These are phyloP conservation scores for Scopus umbretta DNA, from an alignment of 2,113 vertebrate species.

Conservation along the genomic window DNA sequence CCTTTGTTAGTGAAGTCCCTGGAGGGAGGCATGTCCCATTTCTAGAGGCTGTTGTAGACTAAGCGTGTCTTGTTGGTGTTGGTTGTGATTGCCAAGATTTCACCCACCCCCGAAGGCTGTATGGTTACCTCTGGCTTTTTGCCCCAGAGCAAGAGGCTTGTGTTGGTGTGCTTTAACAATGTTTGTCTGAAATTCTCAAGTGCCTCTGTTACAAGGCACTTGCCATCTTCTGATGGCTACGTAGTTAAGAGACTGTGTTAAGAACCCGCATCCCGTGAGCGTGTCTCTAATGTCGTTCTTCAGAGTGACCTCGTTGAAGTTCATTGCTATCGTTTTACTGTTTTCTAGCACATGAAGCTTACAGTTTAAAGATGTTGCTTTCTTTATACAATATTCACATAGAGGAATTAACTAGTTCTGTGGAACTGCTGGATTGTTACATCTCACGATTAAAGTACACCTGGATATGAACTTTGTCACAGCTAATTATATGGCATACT, in stretches of 20 bases:
- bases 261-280: rapidly evolving
- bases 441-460: background rate
- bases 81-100: background rate
- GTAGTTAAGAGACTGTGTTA: background rate
- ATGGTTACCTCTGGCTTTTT: background rate
- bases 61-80: background rate
- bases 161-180: background rate
- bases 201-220: background rate
- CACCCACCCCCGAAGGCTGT: background rate
- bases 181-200: background rate
- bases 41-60: background rate
- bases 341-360: background rate
- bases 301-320: background rate
- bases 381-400: background rate
- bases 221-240: background rate
- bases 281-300: background rate
- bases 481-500: background rate
- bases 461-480: background rate
- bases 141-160: background rate
- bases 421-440: background rate
- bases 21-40: background rate
- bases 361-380: background rate
- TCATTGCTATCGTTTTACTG: background rate
- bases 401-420: background rate
- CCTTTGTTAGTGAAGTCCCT: background rate